Base-by-base conservation (phyloP, 2,113 vertebrate genomes). In the Nothobranchius furzeri region DNA sequence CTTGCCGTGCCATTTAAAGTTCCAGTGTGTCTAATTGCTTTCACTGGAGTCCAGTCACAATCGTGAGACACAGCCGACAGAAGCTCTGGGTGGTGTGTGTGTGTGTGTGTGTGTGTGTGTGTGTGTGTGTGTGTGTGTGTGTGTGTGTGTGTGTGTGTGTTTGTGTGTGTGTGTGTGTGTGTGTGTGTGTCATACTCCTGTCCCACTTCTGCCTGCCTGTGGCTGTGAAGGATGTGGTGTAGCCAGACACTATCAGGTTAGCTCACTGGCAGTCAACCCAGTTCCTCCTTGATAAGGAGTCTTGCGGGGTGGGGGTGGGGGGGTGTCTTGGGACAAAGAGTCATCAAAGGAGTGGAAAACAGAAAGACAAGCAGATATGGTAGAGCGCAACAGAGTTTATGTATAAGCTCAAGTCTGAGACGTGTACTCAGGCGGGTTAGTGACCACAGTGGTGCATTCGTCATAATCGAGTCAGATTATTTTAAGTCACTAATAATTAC, bases 261-360 rank as follows among this genome's bases (percentile, higher is more conserved):
- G 51, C 72, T 70, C 81, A 83, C 59, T 84, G 76, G 60, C 83
- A 78, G 68, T 59, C 24, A 25, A 76, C 37, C 63, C 67, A 79
- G 14, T 71, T 58, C 48, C 51, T 81, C 68, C 70, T 30, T 58
- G 84, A 87, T 85, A 87, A 83, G 74, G 55, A 70, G 48, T 68
- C 47, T 57, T 47, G 25, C 53, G 54, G 47, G 24, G 66, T 64
- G 67, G 20, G 20, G 20, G 25, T 53, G 54, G 47, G 30, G 30
- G 30, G 30, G 30, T 52, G 60, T 62, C 61, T 12, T 7, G 15
- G 73, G 73, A 84, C 64, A 48, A 77, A 73, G 45, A 82, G 62
- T 46, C 45, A 30, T 57, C 60, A 9, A 42, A 9, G 49, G 48
- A 52, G 35, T 60, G 25, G 13, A 47, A 50, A 53, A 46, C 30